phyloP scores from a whole-genome alignment of 2,888 invertebrate genomes.

The Pelosia muscerda region DNA sequence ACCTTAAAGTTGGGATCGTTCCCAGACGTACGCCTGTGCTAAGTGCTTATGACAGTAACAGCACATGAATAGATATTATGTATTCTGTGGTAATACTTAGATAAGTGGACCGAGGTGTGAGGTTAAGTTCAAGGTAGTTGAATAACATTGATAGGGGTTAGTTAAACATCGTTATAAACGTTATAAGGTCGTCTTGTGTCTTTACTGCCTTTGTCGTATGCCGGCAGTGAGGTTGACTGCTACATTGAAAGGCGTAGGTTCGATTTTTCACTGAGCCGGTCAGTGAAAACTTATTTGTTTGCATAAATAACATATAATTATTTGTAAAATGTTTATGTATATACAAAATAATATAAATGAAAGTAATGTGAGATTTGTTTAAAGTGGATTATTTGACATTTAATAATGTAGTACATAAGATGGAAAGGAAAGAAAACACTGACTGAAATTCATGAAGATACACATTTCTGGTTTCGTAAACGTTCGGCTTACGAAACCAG shows the following conservation, averaged over 20 bases:
- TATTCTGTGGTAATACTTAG: slow-evolving; percentile 2
- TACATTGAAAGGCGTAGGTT: neutral
- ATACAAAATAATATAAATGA: too few species aligned
- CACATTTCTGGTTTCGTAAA: too few species aligned
- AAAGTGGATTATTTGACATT: too few species aligned
- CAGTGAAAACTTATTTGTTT: too few species aligned
- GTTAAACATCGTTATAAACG: too few species aligned
- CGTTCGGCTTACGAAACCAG: neutral
- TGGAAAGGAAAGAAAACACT: too few species aligned
- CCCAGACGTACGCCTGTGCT: neutral
- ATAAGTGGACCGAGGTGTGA: neutral
- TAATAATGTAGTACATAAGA: too few species aligned
- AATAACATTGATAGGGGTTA: neutral
- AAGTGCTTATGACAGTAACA: neutral
- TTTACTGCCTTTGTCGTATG: neutral
- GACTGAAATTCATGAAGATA: too few species aligned
- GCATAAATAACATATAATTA: neutral
- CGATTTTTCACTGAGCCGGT: too few species aligned
- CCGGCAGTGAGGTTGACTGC: neutral
- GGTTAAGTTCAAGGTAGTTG: neutral
- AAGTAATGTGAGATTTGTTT: too few species aligned
- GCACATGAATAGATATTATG: neutral
- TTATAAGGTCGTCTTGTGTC: neutral
- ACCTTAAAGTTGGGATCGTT: neutral
- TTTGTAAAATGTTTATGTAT: neutral